Base-by-base conservation (phyloP, 2,113 vertebrate genomes). In the Antechinus flavipes region DNA sequence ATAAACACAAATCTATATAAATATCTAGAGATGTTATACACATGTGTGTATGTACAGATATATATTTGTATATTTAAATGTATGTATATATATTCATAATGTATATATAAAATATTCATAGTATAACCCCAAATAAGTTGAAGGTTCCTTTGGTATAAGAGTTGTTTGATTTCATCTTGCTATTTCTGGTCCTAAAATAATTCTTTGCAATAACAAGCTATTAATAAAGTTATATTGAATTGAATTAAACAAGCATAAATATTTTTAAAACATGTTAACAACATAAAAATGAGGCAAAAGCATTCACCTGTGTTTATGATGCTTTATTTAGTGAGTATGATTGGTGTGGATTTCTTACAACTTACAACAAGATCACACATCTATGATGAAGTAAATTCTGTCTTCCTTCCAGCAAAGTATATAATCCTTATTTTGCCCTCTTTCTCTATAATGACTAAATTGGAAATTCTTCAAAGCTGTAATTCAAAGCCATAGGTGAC, bases 401-500 rank as follows among this genome's bases (percentile, higher is more conserved):
- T 90, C 95, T 93, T 93, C 93, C 23, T 19, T 91, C 49, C 84
- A 91, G 96, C 92, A 95, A 92, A 97, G 95, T 94, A 95, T 94
- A 97, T 97, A 94, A 97, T 96, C 97, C 91, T 96, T 93, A 94
- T 96, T 96, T 97, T 98, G 95, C 90, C 96, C 96, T 54, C 76
- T 98, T 98, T 90, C 50, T 95, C 42, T 97, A 93, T 97, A 91
- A 96, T 97, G 89, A 96, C 91, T 96, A 98, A 96, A 98, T 96
- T 97, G 91, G 92, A 98, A 98, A 92, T 96, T 96, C 53, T 93
- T 97, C 96, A 96, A 94, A 98, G 97, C 26, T 95, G 46, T 98
- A 98, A 97, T 98, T 98, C 97, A 98, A 97, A 98, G 97, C 96
- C 95, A 95, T 97, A 96, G 91, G 94, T 98, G 97, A 98, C 97